A percentile compares a stretch with the other conserved stretches of the same genome.
phyloP scores from a whole-genome alignment of 2,797 vertebrate species.

The Phaenicophaeus curvirostris region DNA sequence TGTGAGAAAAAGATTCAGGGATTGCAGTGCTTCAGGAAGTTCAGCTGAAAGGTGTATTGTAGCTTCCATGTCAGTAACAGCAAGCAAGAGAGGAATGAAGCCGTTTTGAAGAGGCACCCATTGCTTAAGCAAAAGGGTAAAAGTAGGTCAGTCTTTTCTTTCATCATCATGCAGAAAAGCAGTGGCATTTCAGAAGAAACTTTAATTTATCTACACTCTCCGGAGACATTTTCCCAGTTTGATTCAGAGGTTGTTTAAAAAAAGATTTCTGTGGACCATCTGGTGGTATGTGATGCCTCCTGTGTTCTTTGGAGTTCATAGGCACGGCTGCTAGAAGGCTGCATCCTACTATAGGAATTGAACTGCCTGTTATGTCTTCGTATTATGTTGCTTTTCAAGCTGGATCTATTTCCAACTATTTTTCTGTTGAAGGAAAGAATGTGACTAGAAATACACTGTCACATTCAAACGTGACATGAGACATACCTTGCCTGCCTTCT shows the following conservation, averaged over 20 bases:
- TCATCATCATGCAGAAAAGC: background rate
- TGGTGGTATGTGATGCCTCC: background rate
- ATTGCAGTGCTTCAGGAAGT: background rate
- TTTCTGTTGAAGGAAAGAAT: background rate
- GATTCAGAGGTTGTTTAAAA: background rate
- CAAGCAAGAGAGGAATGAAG: background rate
- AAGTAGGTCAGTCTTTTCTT: background rate
- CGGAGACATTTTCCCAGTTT: background rate
- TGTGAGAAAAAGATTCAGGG: background rate
- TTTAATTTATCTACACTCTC: background rate
- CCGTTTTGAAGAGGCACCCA: background rate
- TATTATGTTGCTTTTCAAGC: background rate
- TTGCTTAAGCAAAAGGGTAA: background rate
- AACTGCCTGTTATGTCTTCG: background rate
- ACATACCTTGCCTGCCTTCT: background rate
- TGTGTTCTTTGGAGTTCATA: background rate
- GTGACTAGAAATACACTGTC: background rate
- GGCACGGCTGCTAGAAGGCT: background rate
- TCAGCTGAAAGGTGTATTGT: background rate
- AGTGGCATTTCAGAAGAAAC: background rate
- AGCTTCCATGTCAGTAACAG: background rate
- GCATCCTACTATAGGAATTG: background rate
- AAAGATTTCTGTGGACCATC: background rate
- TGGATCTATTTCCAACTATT: background rate
- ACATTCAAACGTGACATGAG: accelerated